These are phyloP conservation scores for Rhynchomys soricoides DNA, from an alignment of 2,113 vertebrate species.

Conservation along the genomic window DNA sequence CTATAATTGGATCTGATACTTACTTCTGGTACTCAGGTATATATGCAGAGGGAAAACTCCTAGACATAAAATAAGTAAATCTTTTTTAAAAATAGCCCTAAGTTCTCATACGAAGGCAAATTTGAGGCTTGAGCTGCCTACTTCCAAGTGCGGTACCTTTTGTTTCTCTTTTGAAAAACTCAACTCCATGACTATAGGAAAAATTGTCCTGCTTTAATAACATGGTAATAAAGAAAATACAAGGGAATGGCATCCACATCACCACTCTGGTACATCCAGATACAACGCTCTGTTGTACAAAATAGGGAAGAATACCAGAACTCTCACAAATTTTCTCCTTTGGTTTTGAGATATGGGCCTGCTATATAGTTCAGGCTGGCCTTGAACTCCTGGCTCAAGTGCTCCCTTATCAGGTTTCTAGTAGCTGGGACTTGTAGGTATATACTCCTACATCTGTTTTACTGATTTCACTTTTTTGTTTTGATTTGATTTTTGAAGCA, in stretches of 20 bases:
- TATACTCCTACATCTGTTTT: background rate
- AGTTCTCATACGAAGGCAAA: too few relatives aligned
- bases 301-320: background rate
- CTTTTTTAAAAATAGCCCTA: background rate
- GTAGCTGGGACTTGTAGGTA: background rate
- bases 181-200: background rate
- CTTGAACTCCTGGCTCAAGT: background rate
- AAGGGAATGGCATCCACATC: background rate
- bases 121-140: too few relatives aligned
- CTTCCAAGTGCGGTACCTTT: background rate
- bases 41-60: too few relatives aligned
- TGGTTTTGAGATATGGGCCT: background rate
- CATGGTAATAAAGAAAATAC: background rate
- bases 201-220: background rate
- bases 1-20: too few relatives aligned
- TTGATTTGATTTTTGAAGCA: background rate
- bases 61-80: too few relatives aligned
- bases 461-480: background rate
- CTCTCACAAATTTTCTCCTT: background rate
- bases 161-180: background rate
- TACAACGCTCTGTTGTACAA: background rate
- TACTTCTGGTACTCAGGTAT: too few relatives aligned
- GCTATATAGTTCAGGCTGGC: background rate
- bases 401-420: background rate
- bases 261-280: background rate